Base-by-base conservation (phyloP, 1,140 invertebrate genomes). In the Drosophila nannoptera region DNA sequence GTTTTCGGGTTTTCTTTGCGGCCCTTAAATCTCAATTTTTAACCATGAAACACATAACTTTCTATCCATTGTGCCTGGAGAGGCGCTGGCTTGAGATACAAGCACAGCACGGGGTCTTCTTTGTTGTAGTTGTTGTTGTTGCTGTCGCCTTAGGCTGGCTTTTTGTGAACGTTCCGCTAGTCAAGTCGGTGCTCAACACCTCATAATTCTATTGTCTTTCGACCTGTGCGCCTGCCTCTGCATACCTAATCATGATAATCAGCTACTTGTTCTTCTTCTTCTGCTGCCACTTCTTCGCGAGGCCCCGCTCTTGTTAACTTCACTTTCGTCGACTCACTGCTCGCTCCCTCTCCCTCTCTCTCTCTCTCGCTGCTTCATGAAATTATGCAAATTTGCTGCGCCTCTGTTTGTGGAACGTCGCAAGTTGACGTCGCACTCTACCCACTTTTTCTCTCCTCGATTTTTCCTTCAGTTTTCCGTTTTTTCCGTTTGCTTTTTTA, bases 151-250 rank as follows among this genome's bases (percentile, higher is more conserved):
- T 12, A 14, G 33, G 2, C 35, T 67, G 61, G 55, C 52, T 61
- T 70, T 78, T 75, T 73, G 64, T 73, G 31, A 52, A 40, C 73
- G 67, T 84, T 84, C 77, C 81, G 81, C 81, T 84, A 86, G 73
- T 81, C 81, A 84, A 61, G 73, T 75, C 67, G 58, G 60, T 81
- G 66, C 58, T 84, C 80, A 87, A 86, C 81, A 84, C 81, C 81
- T 84, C 81, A 87, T 84, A 84, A 84, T 84, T 84, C 81, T 77
- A 84, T 84, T 84, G 81, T 84, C 77, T 86, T 80, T 77, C 77
- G 76, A 74, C 69, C 80, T 73, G 61, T 59, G 61, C 64, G 53
- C 76, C 65, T 77, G 70, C 66, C 58, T 78, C 49, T 82, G 77
- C 81, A 86, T 86, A 77, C 81, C 86, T 80, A 84, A 86, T 84